Base-by-base conservation (phyloP, 2,113 vertebrate species). In the Gadus macrocephalus region DNA sequence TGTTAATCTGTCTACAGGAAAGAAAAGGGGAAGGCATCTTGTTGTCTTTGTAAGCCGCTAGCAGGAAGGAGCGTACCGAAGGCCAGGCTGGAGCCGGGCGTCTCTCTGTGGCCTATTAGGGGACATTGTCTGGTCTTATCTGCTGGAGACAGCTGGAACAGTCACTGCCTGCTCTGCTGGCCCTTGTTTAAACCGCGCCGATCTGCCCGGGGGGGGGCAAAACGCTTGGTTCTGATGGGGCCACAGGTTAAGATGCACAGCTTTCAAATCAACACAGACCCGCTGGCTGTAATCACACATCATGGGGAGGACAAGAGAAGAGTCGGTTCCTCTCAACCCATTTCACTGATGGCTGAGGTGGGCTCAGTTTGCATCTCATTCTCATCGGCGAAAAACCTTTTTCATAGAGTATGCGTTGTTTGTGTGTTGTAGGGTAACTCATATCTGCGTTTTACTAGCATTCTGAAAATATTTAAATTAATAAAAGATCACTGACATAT, bases 51-150 rank as follows among this genome's bases (percentile, higher is more conserved):
- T 94, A 88, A 85, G 78, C 64, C 85, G 86, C 71, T 78, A 91
- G 92, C 88, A 91, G 91, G 93, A 92, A 92, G 81, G 83, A 78
- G 85, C 78, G 42, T 58, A 69, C 56, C 76, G 80, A 84, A 80
- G 70, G 72, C 79, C 85, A 65, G 69, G 72, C 77, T 83, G 75
- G 81, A 92, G 81, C 86, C 90, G 88, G 82, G 77, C 92, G 78
- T 75, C 87, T 92, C 87, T 87, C 83, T 88, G 78, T 77, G 80
- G 90, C 74, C 91, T 93, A 92, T 92, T 94, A 93, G 91, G 88
- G 89, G 20, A 73, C 71, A 93, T 94, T 95, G 90, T 95, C 93
- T 83, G 70, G 77, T 76, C 90, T 92, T 95, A 95, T 95, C 91
- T 93, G 80, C 85, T 87, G 83, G 88, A 85, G 86, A 84, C 85